A percentile compares a stretch with the other conserved stretches of the same genome.
These are phyloP conservation scores for Lacerta viridis DNA, from an alignment of 2,797 vertebrate genomes.

Conservation along the genomic window DNA sequence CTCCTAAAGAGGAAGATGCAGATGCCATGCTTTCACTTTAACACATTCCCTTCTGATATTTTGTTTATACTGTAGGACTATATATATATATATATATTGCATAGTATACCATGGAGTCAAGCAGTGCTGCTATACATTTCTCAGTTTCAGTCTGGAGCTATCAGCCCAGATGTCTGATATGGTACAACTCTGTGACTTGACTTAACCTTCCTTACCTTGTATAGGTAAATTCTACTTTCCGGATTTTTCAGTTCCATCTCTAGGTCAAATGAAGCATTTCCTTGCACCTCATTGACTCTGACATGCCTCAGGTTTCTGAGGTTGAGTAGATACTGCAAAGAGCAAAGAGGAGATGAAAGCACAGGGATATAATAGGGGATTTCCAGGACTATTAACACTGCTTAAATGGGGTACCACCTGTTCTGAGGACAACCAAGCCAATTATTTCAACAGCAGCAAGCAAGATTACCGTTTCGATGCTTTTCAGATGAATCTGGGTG, in stretches of 20 bases:
- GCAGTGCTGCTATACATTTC: neutral
- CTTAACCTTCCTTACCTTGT: constrained; percentile 85
- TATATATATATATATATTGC: neutral
- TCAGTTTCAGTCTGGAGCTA: neutral
- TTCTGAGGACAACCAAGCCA: constrained; percentile 3
- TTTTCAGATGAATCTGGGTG: neutral
- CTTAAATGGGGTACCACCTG: neutral
- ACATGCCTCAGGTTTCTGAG: constrained; percentile 85
- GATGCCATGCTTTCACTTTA: neutral
- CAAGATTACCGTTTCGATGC: neutral
- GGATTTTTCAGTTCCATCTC: constrained; percentile 90
- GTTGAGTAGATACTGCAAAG: constrained; percentile 83
- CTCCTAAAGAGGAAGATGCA: neutral
- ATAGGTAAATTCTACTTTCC: constrained; percentile 87
- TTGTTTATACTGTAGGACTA: neutral
- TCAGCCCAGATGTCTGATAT: neutral
- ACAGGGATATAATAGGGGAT: neutral
- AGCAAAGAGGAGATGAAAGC: constrained; percentile 22
- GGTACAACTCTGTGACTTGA: neutral
- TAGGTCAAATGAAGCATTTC: constrained; percentile 84
- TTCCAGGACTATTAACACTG: neutral
- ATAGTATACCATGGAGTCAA: neutral
- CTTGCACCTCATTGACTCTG: constrained; percentile 80
- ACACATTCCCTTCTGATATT: neutral
- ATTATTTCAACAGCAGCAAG: constrained; percentile 3